Evolutionary conservation across 2,797 vertebrate genomes (phyloP).

Genomic region (Schizothorax lantsangensis): DNA sequence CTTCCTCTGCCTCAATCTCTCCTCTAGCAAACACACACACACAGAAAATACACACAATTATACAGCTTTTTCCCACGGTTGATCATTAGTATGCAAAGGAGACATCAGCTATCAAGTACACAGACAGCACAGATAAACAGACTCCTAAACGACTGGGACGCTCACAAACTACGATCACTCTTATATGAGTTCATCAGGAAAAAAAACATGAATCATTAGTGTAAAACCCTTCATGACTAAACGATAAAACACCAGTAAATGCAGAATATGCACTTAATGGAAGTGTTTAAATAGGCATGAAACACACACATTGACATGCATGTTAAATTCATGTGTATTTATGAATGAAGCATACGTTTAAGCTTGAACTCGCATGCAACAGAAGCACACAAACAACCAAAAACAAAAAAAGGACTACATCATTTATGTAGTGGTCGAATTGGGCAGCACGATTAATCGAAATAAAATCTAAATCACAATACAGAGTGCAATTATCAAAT

Average conservation of each 20-base stretch:
- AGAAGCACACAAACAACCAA: background rate
- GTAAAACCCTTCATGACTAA: background rate
- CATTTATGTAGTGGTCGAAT: background rate
- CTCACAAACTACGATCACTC: background rate
- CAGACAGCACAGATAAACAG: constrained; percentile 28
- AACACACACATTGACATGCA: background rate
- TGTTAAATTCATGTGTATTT: background rate
- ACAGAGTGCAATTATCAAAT: background rate
- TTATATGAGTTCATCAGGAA: background rate
- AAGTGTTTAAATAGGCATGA: background rate
- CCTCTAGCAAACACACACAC: constrained; percentile 25
- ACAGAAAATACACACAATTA: background rate
- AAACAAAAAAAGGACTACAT: background rate
- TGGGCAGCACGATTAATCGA: background rate
- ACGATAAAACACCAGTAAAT: background rate
- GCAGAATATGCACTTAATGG: background rate
- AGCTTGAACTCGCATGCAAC: background rate
- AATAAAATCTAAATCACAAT: background rate
- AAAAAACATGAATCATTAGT: background rate
- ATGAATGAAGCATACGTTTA: background rate
- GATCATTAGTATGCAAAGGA: constrained; percentile 70
- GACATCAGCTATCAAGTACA: constrained; percentile 56
- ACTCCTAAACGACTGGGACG: background rate
- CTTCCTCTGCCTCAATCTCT: constrained; percentile 54
- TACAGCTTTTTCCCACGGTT: constrained; percentile 73